Conservation (phyloP, 64 coral and sea anemone species). For the Anthopleura sola region DNA sequence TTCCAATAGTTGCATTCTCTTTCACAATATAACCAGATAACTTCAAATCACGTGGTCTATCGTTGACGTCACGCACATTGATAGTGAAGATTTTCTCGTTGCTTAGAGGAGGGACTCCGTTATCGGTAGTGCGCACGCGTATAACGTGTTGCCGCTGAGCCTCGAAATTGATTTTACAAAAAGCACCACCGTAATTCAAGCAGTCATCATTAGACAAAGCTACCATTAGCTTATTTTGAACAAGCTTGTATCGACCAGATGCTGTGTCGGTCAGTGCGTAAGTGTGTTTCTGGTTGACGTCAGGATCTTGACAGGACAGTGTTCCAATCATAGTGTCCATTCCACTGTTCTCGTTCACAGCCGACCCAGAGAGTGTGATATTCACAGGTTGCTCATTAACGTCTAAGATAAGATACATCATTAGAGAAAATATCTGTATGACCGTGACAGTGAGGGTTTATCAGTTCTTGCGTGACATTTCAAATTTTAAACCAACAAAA, state of each 20-base stretch:
- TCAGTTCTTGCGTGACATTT: no score
- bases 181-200: constrained; percentile 37
- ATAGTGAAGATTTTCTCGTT: constrained; percentile 55
- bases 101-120: constrained; percentile 62
- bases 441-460: no score
- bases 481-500: no score
- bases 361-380: constrained; percentile 51
- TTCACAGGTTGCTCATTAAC: constrained; percentile 80
- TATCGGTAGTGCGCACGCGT: constrained; percentile 80
- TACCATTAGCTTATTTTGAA: constrained; percentile 41
- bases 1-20: constrained; percentile 68
- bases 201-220: constrained; percentile 41
- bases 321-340: constrained; percentile 46
- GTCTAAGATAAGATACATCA: constrained; percentile 12
- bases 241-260: constrained; percentile 49
- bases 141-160: constrained; percentile 37
- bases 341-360: constrained; percentile 58
- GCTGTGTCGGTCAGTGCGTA: constrained; percentile 44
- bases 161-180: constrained; percentile 88
- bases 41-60: constrained; percentile 65
- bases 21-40: constrained; percentile 71
- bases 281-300: constrained; percentile 21
- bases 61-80: constrained; percentile 73
- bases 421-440: no score
- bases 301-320: constrained; percentile 45